These are phyloP conservation scores for Heliconius cydno DNA, from an alignment of 2,888 invertebrate species.

Conservation along the genomic window DNA sequence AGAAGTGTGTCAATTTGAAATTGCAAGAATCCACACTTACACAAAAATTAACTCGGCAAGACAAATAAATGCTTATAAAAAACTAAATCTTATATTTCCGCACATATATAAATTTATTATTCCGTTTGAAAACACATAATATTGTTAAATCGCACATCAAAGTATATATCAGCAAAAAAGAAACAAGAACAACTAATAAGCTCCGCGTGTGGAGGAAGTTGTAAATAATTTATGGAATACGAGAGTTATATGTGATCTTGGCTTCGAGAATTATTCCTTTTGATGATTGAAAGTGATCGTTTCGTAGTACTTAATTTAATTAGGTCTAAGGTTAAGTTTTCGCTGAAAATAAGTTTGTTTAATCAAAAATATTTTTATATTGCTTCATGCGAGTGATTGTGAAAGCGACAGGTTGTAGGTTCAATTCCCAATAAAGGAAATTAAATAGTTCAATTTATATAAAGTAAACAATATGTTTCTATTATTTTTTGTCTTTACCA, in stretches of 20 bases:
- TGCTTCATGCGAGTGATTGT: too few species aligned
- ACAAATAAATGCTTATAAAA: too few species aligned
- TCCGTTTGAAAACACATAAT: slow-evolving; percentile 31
- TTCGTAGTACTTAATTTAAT: slow-evolving; percentile 18
- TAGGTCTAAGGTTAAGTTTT: not conserved
- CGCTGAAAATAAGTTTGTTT: not conserved
- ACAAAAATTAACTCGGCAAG: too few species aligned
- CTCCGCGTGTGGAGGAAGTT: slow-evolving; percentile 36
- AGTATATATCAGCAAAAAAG: slow-evolving; percentile 21
- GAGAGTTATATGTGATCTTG: slow-evolving; percentile 29
- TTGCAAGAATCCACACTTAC: too few species aligned
- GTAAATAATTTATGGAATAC: slow-evolving; percentile 44
- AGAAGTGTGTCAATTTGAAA: too few species aligned
- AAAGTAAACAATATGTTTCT: too few species aligned
- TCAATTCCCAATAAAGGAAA: too few species aligned
- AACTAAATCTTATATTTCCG: not conserved
- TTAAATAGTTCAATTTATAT: too few species aligned
- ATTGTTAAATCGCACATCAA: slow-evolving; percentile 24
- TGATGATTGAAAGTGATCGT: slow-evolving; percentile 42
- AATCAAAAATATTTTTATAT: not conserved
- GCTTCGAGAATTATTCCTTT: slow-evolving; percentile 32
- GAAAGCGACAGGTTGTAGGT: too few species aligned
- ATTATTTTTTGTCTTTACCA: too few species aligned
- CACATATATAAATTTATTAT: slow-evolving; percentile 9
- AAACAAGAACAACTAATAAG: slow-evolving; percentile 35